Base-by-base conservation (phyloP, 1,140 invertebrate species). In the Charaxes varanes region DNA sequence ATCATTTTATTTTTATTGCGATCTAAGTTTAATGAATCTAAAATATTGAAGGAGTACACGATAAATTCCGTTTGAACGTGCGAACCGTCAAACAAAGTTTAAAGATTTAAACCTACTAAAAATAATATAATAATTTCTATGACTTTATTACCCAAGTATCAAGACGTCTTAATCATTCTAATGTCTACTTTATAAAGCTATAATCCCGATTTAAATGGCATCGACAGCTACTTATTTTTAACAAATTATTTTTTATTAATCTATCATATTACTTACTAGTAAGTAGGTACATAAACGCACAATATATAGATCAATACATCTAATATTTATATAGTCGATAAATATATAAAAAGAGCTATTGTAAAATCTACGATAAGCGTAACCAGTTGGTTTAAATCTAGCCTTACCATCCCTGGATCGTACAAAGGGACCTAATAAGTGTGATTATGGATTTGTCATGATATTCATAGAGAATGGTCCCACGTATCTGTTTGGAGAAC, bases 171-270 rank as follows among this genome's bases (percentile, higher is more conserved):
- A 31, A 31, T 36, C 13, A 17, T 15, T 15, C 37, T 38, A 45
- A 38, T 23, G n/a, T 38, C 80, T 84, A 84, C 40, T 62, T 79
- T 54, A 85, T 85, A 85, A 85, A 85, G 81, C 81, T 85, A 78
- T 84, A 72, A 78, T 62, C 74, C 80, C 81, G 69, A 79, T 82
- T 56, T 73, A 62, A 68, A 79, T 74, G 65, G 73, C 61, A 52
- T 73, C 27, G 34, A 50, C 35, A 47, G 46, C 53, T 62, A 60
- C 37, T 32, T 45, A 53, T 45, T 45, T 53, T 30, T 45, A 55
- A 46, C 47, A 53, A 48, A 23, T 38, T 31, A 35, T 44, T 46
- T 36, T 46, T 47, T 32, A 33, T 46, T 44, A 37, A 34, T 45
- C n/a, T n/a, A n/a, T 46, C 36, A 38, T 45, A 30, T 26, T 34